Evolutionary conservation across 2,113 vertebrate genomes (phyloP).

Genomic region (Saccopteryx bilineata): DNA sequence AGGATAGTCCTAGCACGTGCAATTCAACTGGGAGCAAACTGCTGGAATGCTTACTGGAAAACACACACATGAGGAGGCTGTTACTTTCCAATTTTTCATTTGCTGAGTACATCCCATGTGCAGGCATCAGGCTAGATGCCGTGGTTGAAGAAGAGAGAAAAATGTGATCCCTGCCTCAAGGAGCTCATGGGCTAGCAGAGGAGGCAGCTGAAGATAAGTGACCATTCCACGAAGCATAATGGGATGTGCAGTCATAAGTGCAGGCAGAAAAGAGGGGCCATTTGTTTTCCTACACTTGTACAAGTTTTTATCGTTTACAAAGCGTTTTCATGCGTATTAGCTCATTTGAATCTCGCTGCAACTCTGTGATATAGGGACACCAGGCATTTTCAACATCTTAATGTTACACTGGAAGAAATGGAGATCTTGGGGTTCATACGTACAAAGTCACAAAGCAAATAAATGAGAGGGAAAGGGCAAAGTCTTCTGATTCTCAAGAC

Average conservation of each 20-base stretch:
- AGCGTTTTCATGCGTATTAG: background rate
- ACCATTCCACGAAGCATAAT: background rate
- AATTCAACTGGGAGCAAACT: background rate
- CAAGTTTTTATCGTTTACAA: background rate
- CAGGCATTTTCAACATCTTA: background rate
- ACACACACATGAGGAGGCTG: too few relatives aligned
- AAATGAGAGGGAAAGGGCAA: background rate
- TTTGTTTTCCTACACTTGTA: background rate
- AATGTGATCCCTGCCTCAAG: background rate
- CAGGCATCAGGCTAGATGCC: background rate
- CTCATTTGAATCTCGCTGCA: background rate
- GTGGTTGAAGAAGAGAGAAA: background rate
- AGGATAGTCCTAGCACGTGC: background rate
- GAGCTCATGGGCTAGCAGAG: background rate
- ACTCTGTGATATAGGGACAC: background rate
- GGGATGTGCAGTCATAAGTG: too few relatives aligned
- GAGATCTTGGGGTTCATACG: background rate
- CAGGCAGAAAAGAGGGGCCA: background rate
- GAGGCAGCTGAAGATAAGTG: background rate
- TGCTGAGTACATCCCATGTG: background rate
- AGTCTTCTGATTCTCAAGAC: background rate
- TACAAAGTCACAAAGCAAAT: background rate
- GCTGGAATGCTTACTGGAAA: background rate
- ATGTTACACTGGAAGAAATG: background rate
- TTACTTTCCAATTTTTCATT: background rate